phyloP scores from a whole-genome alignment of 2,797 vertebrate genomes.

The Tauraco hartlaubi region DNA sequence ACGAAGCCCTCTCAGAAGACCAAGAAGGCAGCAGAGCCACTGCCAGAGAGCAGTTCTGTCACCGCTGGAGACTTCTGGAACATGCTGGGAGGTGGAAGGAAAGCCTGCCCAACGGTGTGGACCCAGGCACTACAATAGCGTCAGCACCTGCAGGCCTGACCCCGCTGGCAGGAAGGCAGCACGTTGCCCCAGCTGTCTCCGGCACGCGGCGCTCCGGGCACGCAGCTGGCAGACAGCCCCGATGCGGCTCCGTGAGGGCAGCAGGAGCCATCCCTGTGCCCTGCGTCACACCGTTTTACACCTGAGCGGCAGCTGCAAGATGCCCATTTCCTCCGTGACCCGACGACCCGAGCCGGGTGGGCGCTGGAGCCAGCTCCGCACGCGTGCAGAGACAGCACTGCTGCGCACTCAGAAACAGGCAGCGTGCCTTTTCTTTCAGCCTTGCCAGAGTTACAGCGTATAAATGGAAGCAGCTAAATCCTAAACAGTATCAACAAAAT shows the following conservation, averaged over 20 bases:
- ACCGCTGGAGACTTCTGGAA: background rate
- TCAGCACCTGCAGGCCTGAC: background rate
- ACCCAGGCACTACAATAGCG: accelerated
- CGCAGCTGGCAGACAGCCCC: background rate
- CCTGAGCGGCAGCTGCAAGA: background rate
- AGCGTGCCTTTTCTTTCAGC: background rate
- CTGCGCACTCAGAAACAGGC: background rate
- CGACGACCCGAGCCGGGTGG: accelerated
- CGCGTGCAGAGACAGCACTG: accelerated
- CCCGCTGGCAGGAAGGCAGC: background rate
- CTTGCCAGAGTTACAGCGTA: background rate
- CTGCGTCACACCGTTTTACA: background rate
- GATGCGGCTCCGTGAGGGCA: background rate
- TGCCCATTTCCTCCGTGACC: accelerated
- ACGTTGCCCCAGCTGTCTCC: background rate
- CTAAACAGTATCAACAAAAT: background rate
- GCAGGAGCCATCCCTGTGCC: background rate
- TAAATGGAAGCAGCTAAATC: background rate
- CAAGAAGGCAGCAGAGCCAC: background rate
- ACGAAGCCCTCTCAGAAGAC: background rate
- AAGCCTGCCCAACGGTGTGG: background rate
- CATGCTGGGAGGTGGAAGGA: background rate
- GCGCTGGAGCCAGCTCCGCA: background rate
- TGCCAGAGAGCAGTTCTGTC: background rate
- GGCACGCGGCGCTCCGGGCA: background rate